Base-by-base conservation (phyloP, 1,140 invertebrate genomes). In the Drosophila ficusphila region DNA sequence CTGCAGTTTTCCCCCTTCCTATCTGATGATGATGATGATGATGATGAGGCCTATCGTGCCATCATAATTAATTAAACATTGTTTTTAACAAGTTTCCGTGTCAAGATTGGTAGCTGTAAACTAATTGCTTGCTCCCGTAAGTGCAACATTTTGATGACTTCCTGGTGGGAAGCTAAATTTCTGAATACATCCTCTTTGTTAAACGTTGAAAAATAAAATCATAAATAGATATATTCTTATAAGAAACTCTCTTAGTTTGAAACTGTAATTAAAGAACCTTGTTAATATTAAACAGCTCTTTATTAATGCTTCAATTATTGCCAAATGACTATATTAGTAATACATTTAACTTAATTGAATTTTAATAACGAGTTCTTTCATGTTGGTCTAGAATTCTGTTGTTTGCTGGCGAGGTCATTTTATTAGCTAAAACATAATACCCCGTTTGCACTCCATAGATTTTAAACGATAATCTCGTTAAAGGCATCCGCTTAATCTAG, bases 401-500 rank as follows among this genome's bases (percentile, higher is more conserved):
- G 8, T 18, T 14, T 6, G n/a, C 18, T 36, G 36, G 9, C 41
- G 5, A 65, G 58, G 62, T 25, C 19, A 33, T 39, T 4, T n/a
- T n/a, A 0, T 9, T 4, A 31, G 4, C 11, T 2, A 12, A 16
- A 18, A 31, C 44, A 14, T 34, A 41, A n/a, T n/a, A n/a, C n/a
- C n/a, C 34, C 18, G n/a, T 38, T 11, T 27, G 0, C 7, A 27
- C 9, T 14, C 42, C 12, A 14, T 44, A 19, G 12, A 34, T 29
- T 11, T 39, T 14, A 0, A 46, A 44, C 49, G 29, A 56, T 38
- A 58, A 76, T 64, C 49, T 38, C 25, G 51, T 56, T 42, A 56
- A 52, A 60, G 36, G 51, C 67, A 76, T 79, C 77, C 77, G 77
- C 27, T 70, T 39, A 77, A 54, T 69, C 42, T 67, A 53, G 72